Conservation (phyloP, 2,888 invertebrate genomes). For the Caenorhabditis virilis region DNA sequence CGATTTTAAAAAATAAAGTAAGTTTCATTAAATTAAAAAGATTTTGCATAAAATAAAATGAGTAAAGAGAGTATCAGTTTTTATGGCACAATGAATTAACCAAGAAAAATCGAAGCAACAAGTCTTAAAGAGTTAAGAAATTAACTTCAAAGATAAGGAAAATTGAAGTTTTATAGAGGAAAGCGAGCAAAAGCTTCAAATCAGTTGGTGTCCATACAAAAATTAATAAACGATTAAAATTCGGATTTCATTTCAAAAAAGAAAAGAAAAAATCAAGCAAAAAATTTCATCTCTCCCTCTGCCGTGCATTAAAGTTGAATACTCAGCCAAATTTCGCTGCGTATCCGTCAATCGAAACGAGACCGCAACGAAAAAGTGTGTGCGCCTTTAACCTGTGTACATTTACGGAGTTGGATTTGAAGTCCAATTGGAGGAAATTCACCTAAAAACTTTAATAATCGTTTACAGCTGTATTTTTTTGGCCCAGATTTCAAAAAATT, state of each 20-base stretch:
- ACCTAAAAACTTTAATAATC: too few species aligned
- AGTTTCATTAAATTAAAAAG: too few species aligned
- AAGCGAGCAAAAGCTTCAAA: background rate
- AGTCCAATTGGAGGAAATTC: too few species aligned
- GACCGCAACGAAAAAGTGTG: constrained; percentile 9
- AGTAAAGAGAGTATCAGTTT: background rate
- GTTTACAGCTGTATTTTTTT: too few species aligned
- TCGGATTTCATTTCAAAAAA: constrained; percentile 9
- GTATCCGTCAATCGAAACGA: constrained; percentile 7
- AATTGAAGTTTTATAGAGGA: too few species aligned
- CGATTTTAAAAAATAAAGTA: too few species aligned
- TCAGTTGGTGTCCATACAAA: background rate
- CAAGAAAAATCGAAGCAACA: too few species aligned
- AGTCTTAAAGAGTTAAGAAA: background rate
- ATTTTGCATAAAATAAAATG: background rate
- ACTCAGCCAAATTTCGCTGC: constrained; percentile 37
- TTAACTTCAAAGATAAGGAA: background rate
- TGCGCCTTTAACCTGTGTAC: constrained; percentile 20
- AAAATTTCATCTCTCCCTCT: background rate
- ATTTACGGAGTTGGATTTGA: too few species aligned
- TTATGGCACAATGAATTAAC: background rate
- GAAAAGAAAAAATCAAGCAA: constrained; percentile 38
- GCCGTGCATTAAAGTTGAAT: constrained; percentile 26
- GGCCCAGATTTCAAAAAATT: too few species aligned
- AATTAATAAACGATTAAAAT: constrained; percentile 7